Evolutionary conservation across 2,113 vertebrate genomes (phyloP).

Genomic region (Puffinus mauretanicus): DNA sequence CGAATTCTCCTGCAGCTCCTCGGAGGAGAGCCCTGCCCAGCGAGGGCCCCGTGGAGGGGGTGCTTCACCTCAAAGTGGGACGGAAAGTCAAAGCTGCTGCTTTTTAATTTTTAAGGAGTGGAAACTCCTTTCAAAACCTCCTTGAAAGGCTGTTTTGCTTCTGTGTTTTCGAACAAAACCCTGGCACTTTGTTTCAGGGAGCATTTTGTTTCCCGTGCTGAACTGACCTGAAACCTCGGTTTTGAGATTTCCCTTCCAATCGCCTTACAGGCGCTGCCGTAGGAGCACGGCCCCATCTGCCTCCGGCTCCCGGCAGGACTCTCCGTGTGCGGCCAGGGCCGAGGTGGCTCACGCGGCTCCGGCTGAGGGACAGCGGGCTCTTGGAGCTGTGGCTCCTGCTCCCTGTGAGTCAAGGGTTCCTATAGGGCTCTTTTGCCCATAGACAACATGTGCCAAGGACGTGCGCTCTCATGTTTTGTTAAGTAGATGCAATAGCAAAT

Average conservation of each 20-base stretch:
- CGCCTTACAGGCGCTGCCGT: background rate
- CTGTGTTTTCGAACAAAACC: constrained; percentile 13
- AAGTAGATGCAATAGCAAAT: background rate
- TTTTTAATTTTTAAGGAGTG: constrained; percentile 26
- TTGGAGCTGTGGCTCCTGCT: background rate
- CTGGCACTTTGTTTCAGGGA: background rate
- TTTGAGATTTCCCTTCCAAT: background rate
- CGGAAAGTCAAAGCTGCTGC: constrained; percentile 27
- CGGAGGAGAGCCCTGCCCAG: background rate
- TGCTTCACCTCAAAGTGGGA: background rate
- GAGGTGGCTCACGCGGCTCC: background rate
- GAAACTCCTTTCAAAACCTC: constrained; percentile 26
- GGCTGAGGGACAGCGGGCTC: background rate
- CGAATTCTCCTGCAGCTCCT: background rate
- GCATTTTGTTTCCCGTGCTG: background rate
- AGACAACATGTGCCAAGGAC: background rate
- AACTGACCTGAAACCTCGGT: background rate
- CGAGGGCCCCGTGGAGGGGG: background rate
- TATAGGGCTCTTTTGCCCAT: background rate
- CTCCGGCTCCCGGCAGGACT: background rate
- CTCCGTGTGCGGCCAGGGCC: rapidly evolving
- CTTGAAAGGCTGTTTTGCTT: constrained; percentile 51
- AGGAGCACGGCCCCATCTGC: background rate
- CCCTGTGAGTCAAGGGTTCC: background rate
- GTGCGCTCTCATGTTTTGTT: rapidly evolving